phyloP scores from a whole-genome alignment of 2,113 vertebrate genomes.

The Protobothrops mucrosquamatus region DNA sequence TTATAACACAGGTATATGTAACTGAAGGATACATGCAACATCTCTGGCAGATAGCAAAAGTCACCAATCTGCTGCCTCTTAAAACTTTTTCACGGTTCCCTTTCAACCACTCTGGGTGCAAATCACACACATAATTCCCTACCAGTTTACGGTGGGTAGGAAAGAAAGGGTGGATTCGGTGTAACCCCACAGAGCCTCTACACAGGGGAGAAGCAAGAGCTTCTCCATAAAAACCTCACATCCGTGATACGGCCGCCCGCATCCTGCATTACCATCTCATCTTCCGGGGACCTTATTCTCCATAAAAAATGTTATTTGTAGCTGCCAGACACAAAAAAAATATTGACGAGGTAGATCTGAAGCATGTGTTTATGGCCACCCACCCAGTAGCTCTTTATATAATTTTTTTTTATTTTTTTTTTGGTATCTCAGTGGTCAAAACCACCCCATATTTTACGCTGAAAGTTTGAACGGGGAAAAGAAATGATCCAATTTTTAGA shows the following conservation, averaged over 20 bases:
- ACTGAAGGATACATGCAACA: neutral
- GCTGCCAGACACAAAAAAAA: neutral
- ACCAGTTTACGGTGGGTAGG: neutral
- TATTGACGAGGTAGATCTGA: neutral
- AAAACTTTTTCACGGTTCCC: neutral
- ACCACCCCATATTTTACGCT: neutral
- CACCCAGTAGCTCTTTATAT: neutral
- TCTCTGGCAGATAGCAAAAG: neutral
- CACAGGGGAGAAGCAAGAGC: neutral
- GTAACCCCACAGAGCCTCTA: neutral
- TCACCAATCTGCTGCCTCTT: neutral
- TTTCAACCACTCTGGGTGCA: neutral
- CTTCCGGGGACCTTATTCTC: neutral
- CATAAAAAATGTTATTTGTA: neutral
- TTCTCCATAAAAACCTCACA: neutral
- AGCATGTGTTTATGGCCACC: neutral
- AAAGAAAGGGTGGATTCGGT: neutral
- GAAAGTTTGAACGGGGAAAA: neutral
- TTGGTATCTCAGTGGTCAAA: neutral
- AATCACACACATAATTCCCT: neutral
- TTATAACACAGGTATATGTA: neutral
- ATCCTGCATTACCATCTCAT: neutral
- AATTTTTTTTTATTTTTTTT: neutral
- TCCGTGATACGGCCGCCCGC: neutral
- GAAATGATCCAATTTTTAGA: neutral